Percentiles rank a stretch among this genome's conserved stretches.
Conservation (phyloP, 2,888 invertebrate species). For the Xestia ashworthii region DNA sequence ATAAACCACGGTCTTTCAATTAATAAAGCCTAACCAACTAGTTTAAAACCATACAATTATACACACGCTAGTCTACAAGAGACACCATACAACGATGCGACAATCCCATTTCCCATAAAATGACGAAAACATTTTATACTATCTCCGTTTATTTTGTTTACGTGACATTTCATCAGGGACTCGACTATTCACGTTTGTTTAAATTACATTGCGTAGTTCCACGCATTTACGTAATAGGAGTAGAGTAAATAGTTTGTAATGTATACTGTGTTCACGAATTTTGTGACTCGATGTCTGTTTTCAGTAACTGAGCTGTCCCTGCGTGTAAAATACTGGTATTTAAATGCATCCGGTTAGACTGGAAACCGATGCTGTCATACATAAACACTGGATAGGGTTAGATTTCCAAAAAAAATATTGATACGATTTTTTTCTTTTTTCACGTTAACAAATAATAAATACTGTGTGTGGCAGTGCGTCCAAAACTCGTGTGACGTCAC, state of each 20-base stretch:
- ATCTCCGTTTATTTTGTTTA: slow-evolving; percentile 47
- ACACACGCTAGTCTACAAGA: not conserved
- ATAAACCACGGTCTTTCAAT: not conserved
- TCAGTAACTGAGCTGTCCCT: not conserved
- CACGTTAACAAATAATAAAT: too few relatives aligned
- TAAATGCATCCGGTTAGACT: not conserved
- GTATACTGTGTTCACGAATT: slow-evolving; percentile 13
- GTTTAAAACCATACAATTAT: not conserved
- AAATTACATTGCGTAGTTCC: slow-evolving; percentile 24
- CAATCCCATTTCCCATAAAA: slow-evolving; percentile 7
- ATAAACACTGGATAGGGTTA: too few relatives aligned
- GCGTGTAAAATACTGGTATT: not conserved
- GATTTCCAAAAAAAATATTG: too few relatives aligned
- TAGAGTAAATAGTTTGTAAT: slow-evolving; percentile 16
- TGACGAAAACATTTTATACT: slow-evolving; percentile 8
- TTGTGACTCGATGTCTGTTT: not conserved
- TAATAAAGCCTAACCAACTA: not conserved
- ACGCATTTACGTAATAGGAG: slow-evolving; percentile 16
- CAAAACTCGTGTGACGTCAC: too few relatives aligned
- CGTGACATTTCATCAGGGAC: slow-evolving; percentile 48
- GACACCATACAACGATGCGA: slow-evolving; percentile 5
- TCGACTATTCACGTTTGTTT: slow-evolving; percentile 23
- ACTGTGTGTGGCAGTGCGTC: too few relatives aligned
- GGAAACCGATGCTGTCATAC: not conserved
- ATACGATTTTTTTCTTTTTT: too few relatives aligned